These are phyloP conservation scores for Leptocoma aspasia DNA, from an alignment of 2,113 vertebrate genomes.

Conservation along the genomic window DNA sequence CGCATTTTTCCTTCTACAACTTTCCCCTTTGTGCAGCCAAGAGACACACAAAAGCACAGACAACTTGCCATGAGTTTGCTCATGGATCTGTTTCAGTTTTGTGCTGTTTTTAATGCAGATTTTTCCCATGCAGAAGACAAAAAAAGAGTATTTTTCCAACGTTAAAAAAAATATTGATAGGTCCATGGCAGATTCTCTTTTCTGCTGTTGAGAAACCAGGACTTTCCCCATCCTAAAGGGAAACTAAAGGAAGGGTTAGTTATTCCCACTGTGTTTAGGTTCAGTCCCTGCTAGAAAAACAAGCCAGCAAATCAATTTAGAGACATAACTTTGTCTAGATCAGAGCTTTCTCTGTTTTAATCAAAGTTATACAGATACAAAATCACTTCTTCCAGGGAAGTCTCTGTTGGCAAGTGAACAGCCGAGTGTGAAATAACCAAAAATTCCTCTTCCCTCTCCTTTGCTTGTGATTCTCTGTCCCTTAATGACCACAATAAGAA, in stretches of 20 bases:
- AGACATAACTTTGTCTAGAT: neutral
- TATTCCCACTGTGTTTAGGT: neutral
- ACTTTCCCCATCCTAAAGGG: neutral
- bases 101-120: neutral
- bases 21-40: neutral
- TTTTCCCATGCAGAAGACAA: neutral
- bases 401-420: neutral
- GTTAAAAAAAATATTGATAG: neutral
- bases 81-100: neutral
- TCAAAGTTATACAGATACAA: neutral
- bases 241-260: neutral
- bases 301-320: neutral
- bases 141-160: neutral
- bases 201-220: neutral
- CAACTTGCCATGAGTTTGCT: neutral
- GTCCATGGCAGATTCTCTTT: neutral
- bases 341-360: neutral
- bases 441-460: neutral
- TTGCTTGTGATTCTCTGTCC: neutral
- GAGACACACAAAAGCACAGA: neutral
- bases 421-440: accelerated
- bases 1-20: neutral
- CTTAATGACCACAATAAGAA: neutral
- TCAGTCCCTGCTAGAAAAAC: neutral
- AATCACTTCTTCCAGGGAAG: neutral